phyloP scores from a whole-genome alignment of 2,888 invertebrate species.

The Rhopalosiphum nymphaeae region DNA sequence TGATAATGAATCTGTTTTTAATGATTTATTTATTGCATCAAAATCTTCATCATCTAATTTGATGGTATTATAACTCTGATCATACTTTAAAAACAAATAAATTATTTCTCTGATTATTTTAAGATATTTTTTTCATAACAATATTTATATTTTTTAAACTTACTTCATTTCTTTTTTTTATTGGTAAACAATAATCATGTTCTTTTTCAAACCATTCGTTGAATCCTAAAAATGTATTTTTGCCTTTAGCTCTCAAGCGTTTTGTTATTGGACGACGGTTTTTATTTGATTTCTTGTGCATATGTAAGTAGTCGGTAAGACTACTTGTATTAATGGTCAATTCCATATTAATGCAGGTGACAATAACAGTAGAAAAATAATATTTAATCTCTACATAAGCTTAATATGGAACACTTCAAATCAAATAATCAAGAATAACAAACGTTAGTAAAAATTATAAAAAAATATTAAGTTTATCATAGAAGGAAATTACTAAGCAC shows the following conservation, averaged over 20 bases:
- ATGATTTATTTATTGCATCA: slow-evolving; percentile 7
- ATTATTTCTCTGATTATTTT: neutral
- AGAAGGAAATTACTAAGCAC: neutral
- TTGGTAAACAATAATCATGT: slow-evolving; percentile 61
- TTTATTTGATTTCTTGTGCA: neutral
- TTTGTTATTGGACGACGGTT: neutral
- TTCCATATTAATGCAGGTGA: neutral
- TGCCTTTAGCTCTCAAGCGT: neutral
- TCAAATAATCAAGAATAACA: neutral
- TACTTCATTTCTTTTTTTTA: neutral
- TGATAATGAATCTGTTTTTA: neutral
- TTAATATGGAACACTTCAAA: neutral
- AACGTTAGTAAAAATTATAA: neutral
- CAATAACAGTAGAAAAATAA: neutral
- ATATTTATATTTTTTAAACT: neutral
- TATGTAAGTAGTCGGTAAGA: neutral
- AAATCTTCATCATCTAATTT: neutral
- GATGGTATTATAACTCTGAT: neutral
- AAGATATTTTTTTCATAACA: neutral
- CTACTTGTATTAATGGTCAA: neutral
- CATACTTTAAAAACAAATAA: neutral
- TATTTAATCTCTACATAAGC: neutral
- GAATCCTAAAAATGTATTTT: neutral
- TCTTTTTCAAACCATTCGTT: slow-evolving; percentile 56
- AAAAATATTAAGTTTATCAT: neutral